phyloP scores from a whole-genome alignment of 2,113 vertebrate genomes.

The Scytalopus superciliaris region DNA sequence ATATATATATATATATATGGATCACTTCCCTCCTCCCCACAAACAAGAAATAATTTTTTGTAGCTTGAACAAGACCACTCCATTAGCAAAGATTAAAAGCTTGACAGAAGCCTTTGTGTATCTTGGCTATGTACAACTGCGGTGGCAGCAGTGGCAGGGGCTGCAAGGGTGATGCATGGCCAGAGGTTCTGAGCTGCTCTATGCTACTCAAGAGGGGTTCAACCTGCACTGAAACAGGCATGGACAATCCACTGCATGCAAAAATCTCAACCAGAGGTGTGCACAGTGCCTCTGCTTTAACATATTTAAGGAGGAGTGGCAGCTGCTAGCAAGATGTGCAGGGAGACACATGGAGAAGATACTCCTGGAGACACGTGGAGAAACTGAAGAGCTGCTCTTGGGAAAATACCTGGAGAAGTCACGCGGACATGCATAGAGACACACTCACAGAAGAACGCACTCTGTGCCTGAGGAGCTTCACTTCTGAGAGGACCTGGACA shows the following conservation, averaged over 20 bases:
- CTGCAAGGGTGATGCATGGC: not conserved
- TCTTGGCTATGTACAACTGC: not conserved
- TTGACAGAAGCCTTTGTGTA: not conserved
- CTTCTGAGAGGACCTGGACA: not conserved
- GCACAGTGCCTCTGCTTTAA: not conserved
- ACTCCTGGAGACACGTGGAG: not conserved
- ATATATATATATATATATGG: not conserved
- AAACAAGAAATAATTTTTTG: not conserved
- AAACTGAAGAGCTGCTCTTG: constrained; percentile 2
- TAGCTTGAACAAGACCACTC: not conserved
- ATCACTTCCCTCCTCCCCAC: not conserved
- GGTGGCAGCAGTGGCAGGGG: not conserved
- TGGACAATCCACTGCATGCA: not conserved
- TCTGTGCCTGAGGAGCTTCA: not conserved
- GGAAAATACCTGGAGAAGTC: not conserved
- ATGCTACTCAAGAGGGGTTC: not conserved
- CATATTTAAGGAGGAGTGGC: not conserved
- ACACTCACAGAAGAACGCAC: not conserved
- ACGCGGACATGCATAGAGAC: not conserved
- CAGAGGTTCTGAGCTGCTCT: not conserved
- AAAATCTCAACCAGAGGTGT: not conserved
- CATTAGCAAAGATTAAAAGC: not conserved
- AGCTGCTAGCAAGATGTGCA: not conserved
- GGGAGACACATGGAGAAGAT: not conserved
- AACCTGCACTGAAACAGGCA: not conserved